Conservation (phyloP, 2,113 vertebrate species). For the Passer domesticus region DNA sequence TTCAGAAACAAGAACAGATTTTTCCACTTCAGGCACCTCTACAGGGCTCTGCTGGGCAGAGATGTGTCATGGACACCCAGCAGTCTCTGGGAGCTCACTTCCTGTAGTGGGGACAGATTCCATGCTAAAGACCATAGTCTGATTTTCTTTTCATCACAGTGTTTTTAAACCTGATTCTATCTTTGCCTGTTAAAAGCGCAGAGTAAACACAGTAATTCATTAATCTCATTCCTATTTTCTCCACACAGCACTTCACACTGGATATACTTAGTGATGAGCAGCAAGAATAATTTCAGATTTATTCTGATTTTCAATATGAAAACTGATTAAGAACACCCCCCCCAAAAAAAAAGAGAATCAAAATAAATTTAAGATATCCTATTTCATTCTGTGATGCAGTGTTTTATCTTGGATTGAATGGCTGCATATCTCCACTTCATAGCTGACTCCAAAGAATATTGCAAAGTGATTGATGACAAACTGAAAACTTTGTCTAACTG, state of each 20-base stretch:
- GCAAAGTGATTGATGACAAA: not conserved
- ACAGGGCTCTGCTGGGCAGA: not conserved
- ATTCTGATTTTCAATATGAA: not conserved
- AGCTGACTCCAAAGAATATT: not conserved
- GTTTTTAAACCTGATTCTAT: not conserved
- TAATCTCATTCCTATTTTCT: not conserved
- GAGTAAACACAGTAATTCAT: not conserved
- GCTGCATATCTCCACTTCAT: not conserved
- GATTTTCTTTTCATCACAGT: not conserved
- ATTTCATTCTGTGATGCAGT: not conserved
- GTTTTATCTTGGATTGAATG: not conserved
- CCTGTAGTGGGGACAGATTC: rapidly evolving
- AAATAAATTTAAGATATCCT: not conserved
- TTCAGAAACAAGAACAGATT: not conserved
- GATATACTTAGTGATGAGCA: not conserved
- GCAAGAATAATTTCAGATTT: not conserved
- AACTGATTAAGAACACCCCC: not conserved
- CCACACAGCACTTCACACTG: not conserved
- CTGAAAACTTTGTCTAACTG: not conserved
- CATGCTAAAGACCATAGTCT: not conserved
- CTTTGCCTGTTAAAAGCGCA: not conserved
- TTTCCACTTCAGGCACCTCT: not conserved
- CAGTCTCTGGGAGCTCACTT: not conserved
- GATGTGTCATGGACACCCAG: not conserved
- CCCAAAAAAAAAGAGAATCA: not conserved